Conservation (phyloP, 2,888 invertebrate species). For the Ceratothoa steindachneri region DNA sequence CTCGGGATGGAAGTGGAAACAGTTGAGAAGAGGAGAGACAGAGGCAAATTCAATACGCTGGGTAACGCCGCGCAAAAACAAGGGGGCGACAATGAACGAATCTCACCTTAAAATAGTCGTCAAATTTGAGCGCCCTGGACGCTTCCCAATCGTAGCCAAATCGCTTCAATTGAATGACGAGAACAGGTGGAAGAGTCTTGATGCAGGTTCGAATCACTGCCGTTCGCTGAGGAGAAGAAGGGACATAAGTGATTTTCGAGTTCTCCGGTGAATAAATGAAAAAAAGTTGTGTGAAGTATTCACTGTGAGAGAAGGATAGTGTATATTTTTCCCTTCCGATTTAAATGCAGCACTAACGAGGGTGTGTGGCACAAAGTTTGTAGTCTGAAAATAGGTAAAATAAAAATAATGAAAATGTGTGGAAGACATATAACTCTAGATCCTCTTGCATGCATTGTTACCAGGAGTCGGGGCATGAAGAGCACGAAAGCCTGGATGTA, state of each 20-base stretch:
- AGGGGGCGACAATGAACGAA: conserved; percentile 28
- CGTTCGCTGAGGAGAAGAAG: conserved; percentile 53
- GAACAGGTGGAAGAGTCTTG: conserved; percentile 56
- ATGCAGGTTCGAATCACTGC: conserved; percentile 57
- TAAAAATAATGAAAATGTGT: too few relatives aligned
- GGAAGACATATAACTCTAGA: too few relatives aligned
- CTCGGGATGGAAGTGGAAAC: neutral
- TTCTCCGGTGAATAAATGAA: neutral
- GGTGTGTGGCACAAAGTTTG: too few relatives aligned
- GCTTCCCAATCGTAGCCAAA: conserved; percentile 59
- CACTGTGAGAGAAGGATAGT: neutral
- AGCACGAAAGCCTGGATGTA: too few relatives aligned
- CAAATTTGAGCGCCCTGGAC: conserved; percentile 56
- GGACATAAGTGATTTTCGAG: neutral
- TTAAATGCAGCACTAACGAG: too few relatives aligned
- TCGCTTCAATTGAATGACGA: conserved; percentile 58
- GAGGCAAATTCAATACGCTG: neutral
- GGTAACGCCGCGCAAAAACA: neutral
- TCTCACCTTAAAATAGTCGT: conserved; percentile 57
- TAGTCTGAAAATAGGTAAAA: too few relatives aligned
- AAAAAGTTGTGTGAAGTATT: neutral
- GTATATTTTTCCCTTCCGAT: too few relatives aligned
- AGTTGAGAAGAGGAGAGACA: neutral
- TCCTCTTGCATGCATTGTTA: too few relatives aligned
- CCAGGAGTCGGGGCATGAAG: too few relatives aligned